These are phyloP conservation scores for Ageneiosus marmoratus DNA, from an alignment of 2,113 vertebrate genomes.

Conservation along the genomic window DNA sequence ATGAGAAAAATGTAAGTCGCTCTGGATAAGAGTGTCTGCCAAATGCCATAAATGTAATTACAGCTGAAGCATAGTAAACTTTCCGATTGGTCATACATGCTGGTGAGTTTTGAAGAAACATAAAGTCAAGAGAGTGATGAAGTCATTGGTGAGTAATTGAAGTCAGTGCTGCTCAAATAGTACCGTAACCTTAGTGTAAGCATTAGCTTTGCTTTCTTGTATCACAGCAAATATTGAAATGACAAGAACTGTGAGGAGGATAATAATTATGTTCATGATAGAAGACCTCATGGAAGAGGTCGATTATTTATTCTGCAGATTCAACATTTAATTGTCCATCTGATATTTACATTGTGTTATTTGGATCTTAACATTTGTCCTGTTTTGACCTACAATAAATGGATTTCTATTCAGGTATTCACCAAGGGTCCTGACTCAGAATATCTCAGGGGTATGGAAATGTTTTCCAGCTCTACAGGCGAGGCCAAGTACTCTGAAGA, in stretches of 20 bases:
- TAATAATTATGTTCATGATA: background rate
- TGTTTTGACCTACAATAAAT: background rate
- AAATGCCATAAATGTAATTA: too few relatives aligned
- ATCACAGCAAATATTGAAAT: background rate
- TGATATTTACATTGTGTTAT: background rate
- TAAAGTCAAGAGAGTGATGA: too few relatives aligned
- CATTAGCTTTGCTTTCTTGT: background rate
- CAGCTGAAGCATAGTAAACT: too few relatives aligned
- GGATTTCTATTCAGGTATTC: background rate
- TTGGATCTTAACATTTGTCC: background rate
- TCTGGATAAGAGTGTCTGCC: too few relatives aligned
- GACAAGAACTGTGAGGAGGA: background rate
- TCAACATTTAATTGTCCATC: background rate
- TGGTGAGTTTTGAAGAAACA: too few relatives aligned
- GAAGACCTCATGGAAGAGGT: background rate
- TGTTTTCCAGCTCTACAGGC: conserved; percentile 52
- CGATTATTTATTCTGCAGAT: background rate
- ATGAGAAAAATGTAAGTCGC: too few relatives aligned
- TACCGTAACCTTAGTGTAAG: background rate
- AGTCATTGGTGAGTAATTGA: background rate
- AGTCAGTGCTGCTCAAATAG: too few relatives aligned
- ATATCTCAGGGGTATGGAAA: conserved; percentile 2
- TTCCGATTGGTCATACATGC: too few relatives aligned
- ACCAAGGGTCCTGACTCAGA: background rate
- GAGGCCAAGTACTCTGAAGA: conserved; percentile 41